Percentiles rank a stretch among this genome's conserved stretches.
Conservation (phyloP, 2,797 vertebrate genomes). For the Salmo trutta region DNA sequence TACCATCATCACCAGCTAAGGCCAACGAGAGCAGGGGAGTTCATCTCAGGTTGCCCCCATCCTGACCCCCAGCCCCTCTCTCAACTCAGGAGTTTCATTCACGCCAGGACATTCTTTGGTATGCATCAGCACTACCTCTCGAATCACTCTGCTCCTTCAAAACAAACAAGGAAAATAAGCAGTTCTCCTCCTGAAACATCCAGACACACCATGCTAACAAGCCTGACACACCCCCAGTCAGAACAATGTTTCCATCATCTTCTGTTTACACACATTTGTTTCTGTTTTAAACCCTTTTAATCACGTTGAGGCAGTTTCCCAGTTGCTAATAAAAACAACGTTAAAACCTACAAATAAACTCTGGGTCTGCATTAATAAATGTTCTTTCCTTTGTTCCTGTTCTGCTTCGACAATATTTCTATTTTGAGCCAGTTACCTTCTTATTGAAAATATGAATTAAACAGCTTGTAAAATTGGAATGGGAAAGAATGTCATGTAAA, state of each 20-base stretch:
- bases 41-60: background rate
- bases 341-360: constrained; percentile 3
- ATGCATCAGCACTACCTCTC: background rate
- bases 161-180: background rate
- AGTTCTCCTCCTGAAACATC: background rate
- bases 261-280: background rate
- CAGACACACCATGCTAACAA: background rate
- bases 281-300: background rate
- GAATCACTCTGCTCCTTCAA: background rate
- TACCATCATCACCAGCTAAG: background rate
- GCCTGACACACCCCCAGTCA: background rate
- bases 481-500: background rate
- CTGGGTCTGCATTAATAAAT: constrained; percentile 1
- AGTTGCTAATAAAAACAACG: background rate
- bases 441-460: background rate
- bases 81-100: background rate
- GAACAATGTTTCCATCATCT: background rate
- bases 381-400: background rate
- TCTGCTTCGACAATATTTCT: background rate
- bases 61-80: background rate
- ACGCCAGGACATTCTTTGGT: background rate
- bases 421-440: background rate
- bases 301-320: too few species aligned
- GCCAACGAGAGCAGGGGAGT: background rate
- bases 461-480: background rate